Base-by-base conservation (phyloP, 2,113 vertebrate genomes). In the Centropristis striata region DNA sequence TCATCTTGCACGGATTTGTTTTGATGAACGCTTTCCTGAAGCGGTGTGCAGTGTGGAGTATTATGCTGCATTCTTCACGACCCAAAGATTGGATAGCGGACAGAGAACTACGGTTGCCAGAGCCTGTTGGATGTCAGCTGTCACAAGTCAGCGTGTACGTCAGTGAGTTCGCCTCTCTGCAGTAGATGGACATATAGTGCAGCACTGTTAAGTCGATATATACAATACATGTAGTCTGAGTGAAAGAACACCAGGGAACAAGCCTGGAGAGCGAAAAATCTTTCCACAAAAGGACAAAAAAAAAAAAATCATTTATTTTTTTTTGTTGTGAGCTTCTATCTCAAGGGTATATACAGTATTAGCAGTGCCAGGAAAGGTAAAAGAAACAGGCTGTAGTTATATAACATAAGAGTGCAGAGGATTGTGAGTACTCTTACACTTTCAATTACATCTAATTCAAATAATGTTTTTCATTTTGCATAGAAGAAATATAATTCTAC, bases 201-300 rank as follows among this genome's bases (percentile, higher is more conserved):
- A 39, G 42, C 14, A 4, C 21, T 72, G 53, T 71, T 37, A 16
- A 54, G n/a, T 81, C 23, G 57, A n/a, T 70, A 60, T 42, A 32
- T 20, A 69, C 36, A 74, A n/a, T 44, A 8, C 44, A 51, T 76
- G 54, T 13, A 66, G 55, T 37, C 28, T 14, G 47, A 55, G 65
- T 21, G 47, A 59, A 55, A 54, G 60, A 47, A 8, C 41, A 36
- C 21, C 27, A 11, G 75, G 39, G 57, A 80, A 8, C 20, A 37
- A 42, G 23, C 20, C 20, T 41, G 49, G 12, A 73, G 50, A 78
- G 42, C 27, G 1, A 28, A 18, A 55, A n/a, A 78, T 39, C 41
- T 81, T 79, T 51, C 18, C 18, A 55, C 74, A 60, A 72, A 65
- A 75, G 49, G 12, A 64, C 23, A 66, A 23, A 14, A 53, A 74